Evolutionary conservation across 1,140 invertebrate genomes (phyloP).

Genomic region (Streblospio benedicti): DNA sequence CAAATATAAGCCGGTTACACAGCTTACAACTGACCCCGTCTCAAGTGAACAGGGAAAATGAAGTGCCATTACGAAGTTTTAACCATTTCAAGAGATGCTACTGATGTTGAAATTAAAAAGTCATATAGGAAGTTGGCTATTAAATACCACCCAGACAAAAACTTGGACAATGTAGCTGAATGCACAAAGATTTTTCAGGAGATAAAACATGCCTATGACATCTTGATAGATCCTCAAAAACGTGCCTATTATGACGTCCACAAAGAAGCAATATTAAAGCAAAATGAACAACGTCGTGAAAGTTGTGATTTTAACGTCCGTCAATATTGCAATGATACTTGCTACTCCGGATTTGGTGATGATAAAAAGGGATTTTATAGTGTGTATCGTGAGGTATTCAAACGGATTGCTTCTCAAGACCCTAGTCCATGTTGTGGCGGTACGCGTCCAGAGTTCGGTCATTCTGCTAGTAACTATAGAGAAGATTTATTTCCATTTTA

Average conservation of each 20-base stretch:
- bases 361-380: conserved; percentile 81
- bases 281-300: too few species aligned
- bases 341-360: conserved; percentile 83
- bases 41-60: too few species aligned
- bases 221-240: conserved; percentile 85
- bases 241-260: conserved; percentile 90
- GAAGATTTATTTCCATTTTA: too few species aligned
- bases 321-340: conserved; percentile 77
- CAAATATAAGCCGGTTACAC: too few species aligned
- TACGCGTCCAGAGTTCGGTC: too few species aligned
- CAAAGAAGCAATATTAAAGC: conserved; percentile 69
- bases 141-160: conserved; percentile 87
- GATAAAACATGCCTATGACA: conserved; percentile 92
- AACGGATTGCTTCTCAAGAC: conserved; percentile 79
- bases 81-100: conserved; percentile 62
- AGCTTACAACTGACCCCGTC: too few species aligned
- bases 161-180: conserved; percentile 68
- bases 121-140: conserved; percentile 80
- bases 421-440: conserved; percentile 76
- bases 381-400: conserved; percentile 80
- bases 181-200: conserved; percentile 85
- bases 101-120: conserved; percentile 74
- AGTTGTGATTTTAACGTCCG: conserved; percentile 82
- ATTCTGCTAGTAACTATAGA: too few species aligned
- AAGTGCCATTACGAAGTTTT: conserved; percentile 76